Conservation (phyloP, 2,797 vertebrate genomes). For the Tarsius wallacei region DNA sequence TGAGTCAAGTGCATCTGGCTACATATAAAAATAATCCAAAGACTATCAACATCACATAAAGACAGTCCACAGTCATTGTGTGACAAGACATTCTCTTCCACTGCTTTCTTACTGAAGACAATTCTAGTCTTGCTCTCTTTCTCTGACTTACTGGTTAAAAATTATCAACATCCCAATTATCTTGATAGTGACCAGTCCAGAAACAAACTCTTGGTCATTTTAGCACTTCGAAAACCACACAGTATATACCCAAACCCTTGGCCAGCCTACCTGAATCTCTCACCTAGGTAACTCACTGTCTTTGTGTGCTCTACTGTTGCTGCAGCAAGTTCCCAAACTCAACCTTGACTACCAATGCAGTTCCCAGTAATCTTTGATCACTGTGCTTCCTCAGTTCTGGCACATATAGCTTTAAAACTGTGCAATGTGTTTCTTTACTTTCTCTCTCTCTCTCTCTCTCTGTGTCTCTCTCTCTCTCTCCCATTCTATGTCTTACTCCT, state of each 20-base stretch:
- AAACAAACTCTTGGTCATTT: background rate
- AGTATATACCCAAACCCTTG: fast-evolving
- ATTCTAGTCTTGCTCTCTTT: background rate
- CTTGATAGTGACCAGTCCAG: fast-evolving
- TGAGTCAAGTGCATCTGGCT: fast-evolving
- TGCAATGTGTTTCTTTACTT: background rate
- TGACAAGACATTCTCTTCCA: background rate
- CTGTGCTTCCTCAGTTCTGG: background rate
- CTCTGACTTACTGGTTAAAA: background rate
- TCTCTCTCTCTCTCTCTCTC: too few species aligned
- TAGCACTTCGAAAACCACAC: too few species aligned
- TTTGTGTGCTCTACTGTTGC: background rate
- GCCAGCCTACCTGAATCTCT: fast-evolving
- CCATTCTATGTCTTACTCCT: background rate
- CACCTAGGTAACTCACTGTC: fast-evolving
- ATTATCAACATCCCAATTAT: fast-evolving
- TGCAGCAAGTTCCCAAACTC: too few species aligned
- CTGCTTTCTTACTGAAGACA: background rate
- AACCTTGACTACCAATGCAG: fast-evolving
- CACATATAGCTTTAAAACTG: background rate
- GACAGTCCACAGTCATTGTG: fast-evolving
- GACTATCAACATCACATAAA: background rate
- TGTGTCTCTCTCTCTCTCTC: too few species aligned
- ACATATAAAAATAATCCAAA: background rate
- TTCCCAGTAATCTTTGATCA: fast-evolving